Base-by-base conservation (phyloP, 2,113 vertebrate species). In the Ctenodactylus gundi region DNA sequence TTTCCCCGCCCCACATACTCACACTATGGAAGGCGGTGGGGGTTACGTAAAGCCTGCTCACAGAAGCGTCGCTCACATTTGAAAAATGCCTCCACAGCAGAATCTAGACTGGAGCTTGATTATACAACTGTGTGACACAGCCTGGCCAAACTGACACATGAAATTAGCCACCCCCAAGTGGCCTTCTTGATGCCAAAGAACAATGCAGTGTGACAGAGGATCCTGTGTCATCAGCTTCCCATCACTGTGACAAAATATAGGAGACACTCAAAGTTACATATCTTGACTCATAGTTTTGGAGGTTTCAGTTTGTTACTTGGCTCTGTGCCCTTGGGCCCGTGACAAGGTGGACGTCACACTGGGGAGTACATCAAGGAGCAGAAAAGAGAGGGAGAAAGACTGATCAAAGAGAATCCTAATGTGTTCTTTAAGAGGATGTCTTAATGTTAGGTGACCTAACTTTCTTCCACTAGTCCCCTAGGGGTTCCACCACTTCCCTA, bases 81-180 rank as follows among this genome's bases (percentile, higher is more conserved):
- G 31, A 67, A 65, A 53, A 12, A 23, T 13, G 64, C 18, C 46
- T 36, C 51, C 64, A 78, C 41, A 10, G n/a, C 44, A n/a, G 13
- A 12, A 31, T 36, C n/a, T 44, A 29, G 27, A 51, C 31, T 15
- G 44, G 29, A 60, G 4, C 60, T 34, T 49, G 27, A 84, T 14
- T n/a, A 10, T 20, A 21, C 20, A 7, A 1, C n/a, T n/a, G 3
- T 21, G 27, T 27, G 20, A 0, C 13, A 58, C 3, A 29, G 51
- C 21, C 34, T 39, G 67, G 39, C 7, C 49, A 49, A 41, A 6
- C 1, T 6, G 60, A 34, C 29, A 70, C 31, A 53, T 39, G 27
- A 62, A 70, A 62, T 51, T 6, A 29, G 39, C n/a, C 44, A 36
- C 4, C 4, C n/a, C 1, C 53, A 9, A 64, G 51, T 14, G 15